Base-by-base conservation (phyloP, 1,140 invertebrate genomes). In the Agrypnia vestita region DNA sequence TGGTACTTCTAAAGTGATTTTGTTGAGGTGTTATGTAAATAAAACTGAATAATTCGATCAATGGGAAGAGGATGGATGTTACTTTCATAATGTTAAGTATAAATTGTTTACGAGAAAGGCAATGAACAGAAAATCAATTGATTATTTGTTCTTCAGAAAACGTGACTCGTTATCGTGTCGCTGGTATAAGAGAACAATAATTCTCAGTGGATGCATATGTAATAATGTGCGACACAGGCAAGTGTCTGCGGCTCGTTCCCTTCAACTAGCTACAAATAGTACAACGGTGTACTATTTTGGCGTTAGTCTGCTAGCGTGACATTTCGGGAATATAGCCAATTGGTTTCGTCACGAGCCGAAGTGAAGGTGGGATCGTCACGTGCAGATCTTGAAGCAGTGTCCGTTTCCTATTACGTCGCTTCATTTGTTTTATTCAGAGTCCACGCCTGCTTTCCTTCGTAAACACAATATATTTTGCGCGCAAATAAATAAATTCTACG, bases 321-420 rank as follows among this genome's bases (percentile, higher is more conserved):
- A 71, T 25, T 43, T 51, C 46, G 67, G 67, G 67, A 71, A 71
- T 35, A 19, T 1, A 51, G 67, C 67, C 67, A 71, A 71, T 51
- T 71, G 46, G 17, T n/a, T 17, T 51, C 67, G 67, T 71, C 67
- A 71, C 17, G 19, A 71, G 17, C 44, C 17, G 25, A 71, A 71
- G 46, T 10, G n/a, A n/a, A n/a, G n/a, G n/a, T 17, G 43, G 25
- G 17, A 67, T 15, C 43, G 46, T 71, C 67, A 71, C 67, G 67
- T 71, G 67, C 49, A 51, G 44, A 35, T 49, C 12, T 44, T 21
- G 67, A 21, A 13, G 49, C 46, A 71, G 17, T 71, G 13, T n/a
- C 43, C 47, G 67, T 71, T 71, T 71, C 46, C 46, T 46, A 71
- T 71, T 71, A 71, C 67, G 67, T 71, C 67, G 67, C 25, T 47